Evolutionary conservation across 2,888 invertebrate genomes (phyloP), one percentile per base, ranked within the genome.

Genomic region (Drosophila limbata): DNA sequence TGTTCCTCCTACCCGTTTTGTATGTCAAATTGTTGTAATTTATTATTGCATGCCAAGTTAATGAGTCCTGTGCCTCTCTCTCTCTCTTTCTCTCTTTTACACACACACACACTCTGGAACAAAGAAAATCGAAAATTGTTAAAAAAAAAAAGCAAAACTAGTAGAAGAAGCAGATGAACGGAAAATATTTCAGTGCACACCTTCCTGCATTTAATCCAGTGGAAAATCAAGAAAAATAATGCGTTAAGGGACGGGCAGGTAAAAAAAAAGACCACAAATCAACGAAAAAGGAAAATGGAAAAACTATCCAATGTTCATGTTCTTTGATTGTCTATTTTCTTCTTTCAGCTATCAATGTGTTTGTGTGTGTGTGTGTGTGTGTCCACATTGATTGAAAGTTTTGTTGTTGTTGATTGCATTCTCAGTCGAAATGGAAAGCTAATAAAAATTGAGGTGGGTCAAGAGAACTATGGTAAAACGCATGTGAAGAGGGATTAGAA

Each of bases 1-100:
- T 51, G 55, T 69, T 33, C 53, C 31, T 31, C 59, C 33, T 45
- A 1, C 17, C 21, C 52, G 17, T 13, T 11, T 15, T 11, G 40
- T 72, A 56, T 84, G 84, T 85, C 87, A 79, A 86, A 86, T 85
- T 84, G 74, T 69, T 76, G 79, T 86, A 85, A 85, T 85, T 85
- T 85, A 85, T 85, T 79, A 84, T 88, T 86, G 84, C 85, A 85
- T 70, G 81, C 71, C 84, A 86, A 84, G 81, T 86, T 88, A 88
- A 84, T 88, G 88, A 86, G 81, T 67, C 47, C 70, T 69, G 31
- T 35, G 25, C 51, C 10, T 11, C 35, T 47, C 53, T 42, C 44
- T 56, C 47, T 45, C 42, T 21, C 44, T 15, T 17, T 2, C 42
- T 13, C 48, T 21, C 15, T 4, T 9, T 19, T n/a, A 4, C 40